phyloP scores from a whole-genome alignment of 2,888 invertebrate species.

The Agrilus mali region DNA sequence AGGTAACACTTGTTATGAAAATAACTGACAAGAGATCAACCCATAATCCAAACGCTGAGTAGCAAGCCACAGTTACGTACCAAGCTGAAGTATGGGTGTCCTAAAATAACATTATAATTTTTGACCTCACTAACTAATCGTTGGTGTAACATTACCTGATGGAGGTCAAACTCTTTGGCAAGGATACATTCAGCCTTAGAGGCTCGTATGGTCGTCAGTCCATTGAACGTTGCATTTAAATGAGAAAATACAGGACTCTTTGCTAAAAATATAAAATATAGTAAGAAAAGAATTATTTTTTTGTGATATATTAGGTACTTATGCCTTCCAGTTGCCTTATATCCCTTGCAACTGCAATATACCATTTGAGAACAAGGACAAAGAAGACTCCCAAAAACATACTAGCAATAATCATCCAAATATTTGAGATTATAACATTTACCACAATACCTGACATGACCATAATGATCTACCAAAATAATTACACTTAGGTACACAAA shows the following conservation, averaged over 20 bases:
- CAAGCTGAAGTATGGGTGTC: constrained; percentile 53
- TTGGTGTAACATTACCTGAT: constrained; percentile 33
- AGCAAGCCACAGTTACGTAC: constrained; percentile 47
- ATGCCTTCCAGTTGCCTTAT: constrained; percentile 50
- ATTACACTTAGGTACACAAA: too few species aligned
- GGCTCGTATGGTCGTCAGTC: constrained; percentile 74
- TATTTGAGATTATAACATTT: constrained; percentile 53
- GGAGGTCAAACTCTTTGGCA: constrained; percentile 51
- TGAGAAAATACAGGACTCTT: constrained; percentile 85
- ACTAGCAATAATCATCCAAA: constrained; percentile 47
- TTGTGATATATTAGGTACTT: constrained; percentile 25
- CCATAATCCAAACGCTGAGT: constrained; percentile 52
- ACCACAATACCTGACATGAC: constrained; percentile 51
- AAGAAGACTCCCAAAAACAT: constrained; percentile 46
- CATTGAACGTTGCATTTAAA: constrained; percentile 67
- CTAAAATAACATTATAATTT: constrained; percentile 13
- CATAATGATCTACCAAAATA: constrained; percentile 32
- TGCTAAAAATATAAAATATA: constrained; percentile 33
- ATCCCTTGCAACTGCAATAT: constrained; percentile 54
- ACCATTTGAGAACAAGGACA: constrained; percentile 46
- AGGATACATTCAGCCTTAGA: constrained; percentile 57
- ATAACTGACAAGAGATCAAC: constrained; percentile 46
- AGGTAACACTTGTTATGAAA: constrained; percentile 46
- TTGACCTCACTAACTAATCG: not conserved
- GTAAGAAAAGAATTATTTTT: not conserved